These are phyloP conservation scores for Drosophila cyrtoloma DNA, from an alignment of 2,888 invertebrate species.

Conservation along the genomic window DNA sequence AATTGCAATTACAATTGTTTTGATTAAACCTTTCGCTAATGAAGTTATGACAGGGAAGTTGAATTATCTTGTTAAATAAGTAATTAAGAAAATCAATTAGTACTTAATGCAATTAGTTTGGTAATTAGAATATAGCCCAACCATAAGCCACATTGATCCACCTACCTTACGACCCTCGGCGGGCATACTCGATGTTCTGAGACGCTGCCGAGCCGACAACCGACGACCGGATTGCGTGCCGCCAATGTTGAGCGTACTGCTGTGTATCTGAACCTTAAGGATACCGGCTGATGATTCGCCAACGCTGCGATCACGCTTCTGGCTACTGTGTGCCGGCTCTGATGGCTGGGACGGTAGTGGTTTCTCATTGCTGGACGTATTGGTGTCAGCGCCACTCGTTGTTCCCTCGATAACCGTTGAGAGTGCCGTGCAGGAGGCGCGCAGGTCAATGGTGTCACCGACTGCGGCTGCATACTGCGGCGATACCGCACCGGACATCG, in stretches of 20 bases:
- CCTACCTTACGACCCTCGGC: slow-evolving; percentile 84
- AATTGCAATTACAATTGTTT: background rate
- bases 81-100: too few species aligned
- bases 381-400: slow-evolving; percentile 55
- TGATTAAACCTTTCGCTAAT: background rate
- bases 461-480: slow-evolving; percentile 75
- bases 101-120: background rate
- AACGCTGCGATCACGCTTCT: slow-evolving; percentile 53
- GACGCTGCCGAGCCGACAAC: slow-evolving; percentile 78
- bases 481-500: slow-evolving; percentile 84
- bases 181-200: slow-evolving; percentile 85
- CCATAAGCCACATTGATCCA: slow-evolving; percentile 5
- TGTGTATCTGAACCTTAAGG: slow-evolving; percentile 24
- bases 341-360: background rate
- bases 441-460: slow-evolving; percentile 3
- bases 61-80: background rate
- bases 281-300: slow-evolving; percentile 37
- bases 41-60: background rate
- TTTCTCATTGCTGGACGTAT: slow-evolving; percentile 41
- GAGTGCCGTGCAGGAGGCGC: slow-evolving; percentile 53
- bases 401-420: slow-evolving; percentile 69
- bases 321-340: slow-evolving; percentile 10
- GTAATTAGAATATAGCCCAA: background rate
- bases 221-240: slow-evolving; percentile 65
- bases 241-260: slow-evolving; percentile 76